Evolutionary conservation across 2,888 invertebrate species (phyloP).

Genomic region (Tenthredo distinguenda): DNA sequence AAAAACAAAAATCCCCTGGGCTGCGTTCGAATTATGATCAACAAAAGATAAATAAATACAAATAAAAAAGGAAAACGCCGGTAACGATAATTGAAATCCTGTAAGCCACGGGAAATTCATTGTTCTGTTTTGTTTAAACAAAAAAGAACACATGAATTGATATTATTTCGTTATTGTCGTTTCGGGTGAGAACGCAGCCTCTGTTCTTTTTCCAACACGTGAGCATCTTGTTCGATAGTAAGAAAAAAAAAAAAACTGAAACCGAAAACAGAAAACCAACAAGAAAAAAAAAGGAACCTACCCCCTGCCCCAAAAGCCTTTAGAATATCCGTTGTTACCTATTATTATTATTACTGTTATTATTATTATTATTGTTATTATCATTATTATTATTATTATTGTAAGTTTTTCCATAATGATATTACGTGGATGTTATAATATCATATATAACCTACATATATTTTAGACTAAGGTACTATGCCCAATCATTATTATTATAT

Average conservation of each 20-base stretch:
- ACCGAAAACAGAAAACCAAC: background rate
- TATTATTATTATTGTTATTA: slow-evolving; percentile 16
- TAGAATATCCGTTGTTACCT: slow-evolving; percentile 61
- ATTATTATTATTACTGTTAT: slow-evolving; percentile 40
- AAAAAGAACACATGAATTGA: background rate
- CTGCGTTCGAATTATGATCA: background rate
- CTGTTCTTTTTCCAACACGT: slow-evolving; percentile 59
- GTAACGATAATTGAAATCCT: background rate
- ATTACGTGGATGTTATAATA: background rate
- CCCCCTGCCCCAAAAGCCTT: slow-evolving; percentile 15
- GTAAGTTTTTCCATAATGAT: slow-evolving; percentile 57
- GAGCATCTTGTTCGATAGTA: slow-evolving; percentile 74
- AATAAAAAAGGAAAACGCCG: background rate
- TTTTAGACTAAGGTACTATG: background rate
- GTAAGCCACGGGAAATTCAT: background rate
- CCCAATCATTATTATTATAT: background rate
- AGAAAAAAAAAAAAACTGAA: background rate
- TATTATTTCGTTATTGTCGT: background rate
- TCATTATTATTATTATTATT: slow-evolving; percentile 50
- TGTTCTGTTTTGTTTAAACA: background rate
- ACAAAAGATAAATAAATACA: background rate
- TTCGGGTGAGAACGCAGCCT: background rate
- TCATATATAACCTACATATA: background rate
- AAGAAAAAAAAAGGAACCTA: background rate
- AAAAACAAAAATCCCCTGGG: background rate